Base-by-base conservation (phyloP, 2,888 invertebrate genomes). In the Limnephilus lunatus region DNA sequence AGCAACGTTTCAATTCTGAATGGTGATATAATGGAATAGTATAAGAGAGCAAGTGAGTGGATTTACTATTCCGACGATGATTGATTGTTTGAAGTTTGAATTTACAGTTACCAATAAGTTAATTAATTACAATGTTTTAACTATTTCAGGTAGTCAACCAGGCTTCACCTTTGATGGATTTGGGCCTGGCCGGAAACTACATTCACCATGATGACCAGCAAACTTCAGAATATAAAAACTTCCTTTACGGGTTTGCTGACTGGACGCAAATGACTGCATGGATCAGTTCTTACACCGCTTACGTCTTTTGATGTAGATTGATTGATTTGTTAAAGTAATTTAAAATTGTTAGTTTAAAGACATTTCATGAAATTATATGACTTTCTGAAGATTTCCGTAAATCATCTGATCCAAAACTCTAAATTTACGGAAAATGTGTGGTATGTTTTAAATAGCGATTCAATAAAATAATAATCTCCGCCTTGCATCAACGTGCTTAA, bases 111-210 rank as follows among this genome's bases (percentile, higher is more conserved):
- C 2, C 19, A 53, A 53, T 53, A 68, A 53, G 19, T 1, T 7
- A 25, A 68, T 68, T 68, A 68, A 25, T 35, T 14, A 0, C 3
- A 25, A 19, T 9, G 7, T 9, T 68, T 68, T 68, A 9, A 68
- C 25, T 19, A 19, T 83, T 48, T 31, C n/a, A 90, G 90, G 82
- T 90, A 82, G 44, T 81, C 19, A 44, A 87, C 30, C 44, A 7
- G 31, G 39, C 5, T 15, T 35, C 32, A 32, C 92, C 93, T n/a
- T 53, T 93, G 31, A 93, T 95, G 88, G 95, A 95, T 93, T 94
- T 95, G 25, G 95, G 94, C 5, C 93, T 95, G 68, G 94, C 94
- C 30, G 95, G 95, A 19, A 95, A 95, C 93, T 95, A 95, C 92
- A 94, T 95, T 3, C 95, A 96, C 93, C 95, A 95, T 35, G 94